Base-by-base conservation (phyloP, 2,113 vertebrate genomes). In the Lanius ludovicianus region DNA sequence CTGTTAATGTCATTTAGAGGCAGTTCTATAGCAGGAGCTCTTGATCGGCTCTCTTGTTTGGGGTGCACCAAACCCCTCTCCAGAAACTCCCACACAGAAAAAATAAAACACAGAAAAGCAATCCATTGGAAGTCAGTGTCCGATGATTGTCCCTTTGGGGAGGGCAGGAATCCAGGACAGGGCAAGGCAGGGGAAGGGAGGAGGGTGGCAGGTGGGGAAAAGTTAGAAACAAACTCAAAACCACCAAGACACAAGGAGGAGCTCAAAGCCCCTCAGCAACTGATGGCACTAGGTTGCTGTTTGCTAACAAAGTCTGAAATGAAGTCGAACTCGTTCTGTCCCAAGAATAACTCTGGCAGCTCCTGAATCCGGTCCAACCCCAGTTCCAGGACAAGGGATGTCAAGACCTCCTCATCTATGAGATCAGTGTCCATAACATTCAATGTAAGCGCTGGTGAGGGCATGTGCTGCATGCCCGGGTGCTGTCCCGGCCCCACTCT, bases 271-370 rank as follows among this genome's bases (percentile, higher is more conserved):
- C 81, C 95, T 99, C 98, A 99, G 96, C 99, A 99, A 85, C 99
- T 99, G 78, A 99, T 99, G 7, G 99, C 99, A 95, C 99, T 99
- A 37, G 99, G 98, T 80, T 99, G 99, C 95, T 99, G 99, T 98
- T 99, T 99, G 97, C 98, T 98, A 84, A 99, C 99, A 97, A 99
- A 99, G 98, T 99, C 99, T 62, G 99, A 98, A 96, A 99, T 98
- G 95, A 99, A 99, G 97, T 99, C 99, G 86, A 99, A 99, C 98
- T 99, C 99, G 60, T 99, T 99, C 97, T 99, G 99, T 97, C 99
- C 99, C 96, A 99, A 97, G 96, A 99, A 99, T 71, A 99, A 99
- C 98, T 99, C 99, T 1, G 99, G 99, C 91, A 99, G 98, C 98
- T 99, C 99, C 93, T 99, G 99, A 97, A 99, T 99, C 64, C 99